A percentile compares a stretch with the other conserved stretches of the same genome.
These are phyloP conservation scores for Microhierax caerulescens DNA, from an alignment of 2,797 vertebrate genomes.

Conservation along the genomic window DNA sequence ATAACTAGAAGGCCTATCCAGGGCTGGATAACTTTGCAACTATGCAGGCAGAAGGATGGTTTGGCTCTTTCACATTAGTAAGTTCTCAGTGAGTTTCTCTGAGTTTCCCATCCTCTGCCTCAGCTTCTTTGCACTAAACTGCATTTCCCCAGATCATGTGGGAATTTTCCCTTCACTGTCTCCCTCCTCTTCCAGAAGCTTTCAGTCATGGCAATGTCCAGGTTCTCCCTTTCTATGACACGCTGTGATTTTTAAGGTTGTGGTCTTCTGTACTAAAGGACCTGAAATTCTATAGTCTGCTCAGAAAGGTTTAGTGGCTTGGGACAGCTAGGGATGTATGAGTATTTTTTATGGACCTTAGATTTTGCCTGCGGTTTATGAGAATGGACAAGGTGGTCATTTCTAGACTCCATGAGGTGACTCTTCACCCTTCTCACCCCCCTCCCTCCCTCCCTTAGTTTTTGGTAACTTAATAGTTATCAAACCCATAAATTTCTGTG, in stretches of 20 bases:
- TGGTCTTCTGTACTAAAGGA: background rate
- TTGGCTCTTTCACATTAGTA: background rate
- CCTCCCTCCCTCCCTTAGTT: background rate
- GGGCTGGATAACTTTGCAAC: background rate
- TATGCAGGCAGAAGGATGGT: background rate
- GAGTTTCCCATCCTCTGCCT: background rate
- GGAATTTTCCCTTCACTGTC: background rate
- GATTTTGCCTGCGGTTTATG: background rate
- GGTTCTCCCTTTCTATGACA: background rate
- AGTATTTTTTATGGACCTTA: background rate
- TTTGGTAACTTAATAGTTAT: background rate
- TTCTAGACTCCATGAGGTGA: background rate
- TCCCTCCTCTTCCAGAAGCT: background rate
- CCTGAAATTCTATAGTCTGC: background rate
- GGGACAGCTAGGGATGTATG: background rate
- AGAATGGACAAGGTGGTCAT: background rate
- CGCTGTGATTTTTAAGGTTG: background rate
- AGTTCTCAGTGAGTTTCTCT: rapidly evolving
- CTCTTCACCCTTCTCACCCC: rapidly evolving
- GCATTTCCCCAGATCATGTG: rapidly evolving
- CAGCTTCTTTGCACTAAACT: background rate
- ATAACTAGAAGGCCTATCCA: background rate
- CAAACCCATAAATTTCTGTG: background rate
- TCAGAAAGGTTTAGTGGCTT: background rate
- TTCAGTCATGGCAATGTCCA: background rate